phyloP scores from a whole-genome alignment of 37 sponge, comb jelly and placozoan species.

The Haliclona indistincta region DNA sequence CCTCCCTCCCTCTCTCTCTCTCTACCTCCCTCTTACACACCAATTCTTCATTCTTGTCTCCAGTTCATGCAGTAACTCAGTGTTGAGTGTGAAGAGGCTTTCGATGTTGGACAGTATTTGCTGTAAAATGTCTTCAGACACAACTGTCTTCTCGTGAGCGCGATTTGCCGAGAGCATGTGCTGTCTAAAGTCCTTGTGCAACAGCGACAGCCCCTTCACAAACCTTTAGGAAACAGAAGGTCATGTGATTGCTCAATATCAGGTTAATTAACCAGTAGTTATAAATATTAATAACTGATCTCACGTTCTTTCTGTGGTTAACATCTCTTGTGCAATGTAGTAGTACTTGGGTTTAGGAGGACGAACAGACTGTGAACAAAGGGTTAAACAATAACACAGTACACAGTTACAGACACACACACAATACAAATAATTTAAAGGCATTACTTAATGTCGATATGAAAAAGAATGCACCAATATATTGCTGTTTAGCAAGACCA shows the following conservation, averaged over 20 bases:
- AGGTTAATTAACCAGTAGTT: background rate
- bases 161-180: constrained; percentile 50
- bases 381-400: no score
- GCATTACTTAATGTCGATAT: background rate
- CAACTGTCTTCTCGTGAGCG: constrained; percentile 63
- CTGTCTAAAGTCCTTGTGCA: constrained; percentile 66
- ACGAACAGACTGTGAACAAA: no score
- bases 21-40: constrained; percentile 19
- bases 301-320: constrained; percentile 82
- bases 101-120: constrained; percentile 68
- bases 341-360: constrained; percentile 52
- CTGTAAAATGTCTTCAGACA: constrained; percentile 63
- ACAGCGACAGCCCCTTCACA: constrained; percentile 65
- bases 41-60: constrained; percentile 69
- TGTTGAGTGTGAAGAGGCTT: constrained; percentile 56
- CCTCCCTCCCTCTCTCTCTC: background rate
- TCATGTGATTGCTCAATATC: background rate
- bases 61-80: constrained; percentile 60
- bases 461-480: background rate
- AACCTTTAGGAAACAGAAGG: constrained; percentile 40
- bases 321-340: constrained; percentile 74
- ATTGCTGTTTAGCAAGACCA: background rate
- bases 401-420: no score
- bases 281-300: constrained; percentile 1
- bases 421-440: no score